phyloP scores from a whole-genome alignment of 2,888 invertebrate species.

The Mamestra brassicae region DNA sequence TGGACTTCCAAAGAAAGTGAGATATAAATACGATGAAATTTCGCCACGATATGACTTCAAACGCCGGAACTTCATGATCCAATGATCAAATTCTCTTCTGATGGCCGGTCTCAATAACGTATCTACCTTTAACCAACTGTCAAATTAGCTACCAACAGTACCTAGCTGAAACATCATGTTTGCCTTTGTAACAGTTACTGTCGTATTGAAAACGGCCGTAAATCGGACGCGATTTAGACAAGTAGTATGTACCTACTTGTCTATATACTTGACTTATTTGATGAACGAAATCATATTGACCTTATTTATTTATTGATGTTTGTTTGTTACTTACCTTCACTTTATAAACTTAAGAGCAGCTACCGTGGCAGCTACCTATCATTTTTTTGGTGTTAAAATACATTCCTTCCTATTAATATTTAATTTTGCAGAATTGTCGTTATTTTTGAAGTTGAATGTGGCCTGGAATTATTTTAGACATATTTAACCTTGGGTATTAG shows the following conservation, averaged over 20 bases:
- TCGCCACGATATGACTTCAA: conserved; percentile 17
- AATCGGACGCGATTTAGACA: too few relatives aligned
- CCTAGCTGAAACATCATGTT: too few relatives aligned
- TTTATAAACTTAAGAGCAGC: neutral
- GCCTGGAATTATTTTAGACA: neutral
- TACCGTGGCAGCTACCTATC: too few relatives aligned
- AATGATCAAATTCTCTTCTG: conserved; percentile 20
- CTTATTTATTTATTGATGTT: neutral
- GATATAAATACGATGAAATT: neutral
- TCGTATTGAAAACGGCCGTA: too few relatives aligned
- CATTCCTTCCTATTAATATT: neutral
- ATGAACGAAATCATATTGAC: neutral
- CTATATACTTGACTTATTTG: neutral
- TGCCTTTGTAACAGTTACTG: too few relatives aligned
- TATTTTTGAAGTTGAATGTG: neutral
- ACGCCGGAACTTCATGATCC: conserved; percentile 23
- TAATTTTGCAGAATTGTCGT: neutral
- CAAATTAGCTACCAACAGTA: too few relatives aligned
- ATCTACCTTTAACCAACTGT: too few relatives aligned
- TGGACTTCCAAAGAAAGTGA: neutral
- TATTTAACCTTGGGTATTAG: neutral
- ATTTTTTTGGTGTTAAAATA: too few relatives aligned
- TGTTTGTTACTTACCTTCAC: neutral
- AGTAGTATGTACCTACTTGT: neutral
- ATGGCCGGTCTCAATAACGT: too few relatives aligned